Evolutionary conservation across 1,140 invertebrate species (phyloP), one percentile per base, ranked within the genome.

Genomic region (Andricus grossulariae): DNA sequence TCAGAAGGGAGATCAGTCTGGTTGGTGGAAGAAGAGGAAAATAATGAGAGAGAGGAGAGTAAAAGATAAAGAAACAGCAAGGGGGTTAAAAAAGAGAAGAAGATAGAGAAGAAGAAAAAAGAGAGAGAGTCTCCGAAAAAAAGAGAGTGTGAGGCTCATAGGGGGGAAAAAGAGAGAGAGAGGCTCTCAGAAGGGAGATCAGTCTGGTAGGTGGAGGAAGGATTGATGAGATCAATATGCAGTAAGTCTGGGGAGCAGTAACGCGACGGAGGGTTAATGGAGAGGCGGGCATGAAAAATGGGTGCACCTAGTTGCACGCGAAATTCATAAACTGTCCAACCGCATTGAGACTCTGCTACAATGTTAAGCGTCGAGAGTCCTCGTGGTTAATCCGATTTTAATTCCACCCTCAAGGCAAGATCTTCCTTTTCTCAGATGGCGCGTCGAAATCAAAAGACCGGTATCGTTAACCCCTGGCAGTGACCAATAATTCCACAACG

Each of bases 141-240:
- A n/a, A n/a, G n/a, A n/a, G n/a, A n/a, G n/a, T n/a, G n/a, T n/a
- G 82, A 82, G 80, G 80, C 72, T 78, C 45, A 78, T 72, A 51
- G 74, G 71, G 80, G 78, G 78, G 50, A 74, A 76, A 73, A 71
- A 75, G 80, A 83, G 80, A 78, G 78, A 66, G 80, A 80, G 81
- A 79, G 80, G 70, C 79, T 71, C 81, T 74, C 25, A 52, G 76
- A 74, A 81, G 79, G 81, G 50, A 76, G 79, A 74, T 73, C 76
- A 76, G 60, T 49, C 66, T 50, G 60, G 72, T 74, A 80, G 81
- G 80, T 39, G 73, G 71, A 74, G 73, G 71, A 77, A 82, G 82
- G 88, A 90, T 90, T 89, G 88, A 90, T 90, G 89, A 85, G 88
- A 90, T 90, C 89, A 90, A 90, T 90, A 90, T 90, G 89, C 89